Conservation (phyloP, 1,140 invertebrate species). For the Leptinotarsa defecta region DNA sequence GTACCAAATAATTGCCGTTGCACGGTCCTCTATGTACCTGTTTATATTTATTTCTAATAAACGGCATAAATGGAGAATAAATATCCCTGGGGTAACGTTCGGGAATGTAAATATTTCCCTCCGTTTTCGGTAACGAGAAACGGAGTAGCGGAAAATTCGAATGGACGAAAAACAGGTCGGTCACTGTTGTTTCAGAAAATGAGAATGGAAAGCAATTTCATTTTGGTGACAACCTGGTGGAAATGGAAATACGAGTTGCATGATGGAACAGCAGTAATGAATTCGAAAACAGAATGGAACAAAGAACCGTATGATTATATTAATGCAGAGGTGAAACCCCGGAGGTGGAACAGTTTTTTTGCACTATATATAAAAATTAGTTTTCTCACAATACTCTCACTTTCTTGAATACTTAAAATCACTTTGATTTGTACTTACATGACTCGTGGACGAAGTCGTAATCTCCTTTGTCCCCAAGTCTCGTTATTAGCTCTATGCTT, state of each 20-base stretch:
- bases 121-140: not conserved
- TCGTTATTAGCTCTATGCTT: too few relatives aligned
- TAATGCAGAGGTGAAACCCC: too few relatives aligned
- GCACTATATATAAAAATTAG: too few relatives aligned
- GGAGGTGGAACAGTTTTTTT: too few relatives aligned
- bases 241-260: constrained; percentile 2
- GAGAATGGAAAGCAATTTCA: constrained; percentile 2
- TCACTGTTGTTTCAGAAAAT: constrained; percentile 6
- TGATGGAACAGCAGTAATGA: not conserved
- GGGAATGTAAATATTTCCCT: not conserved
- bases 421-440: too few relatives aligned
- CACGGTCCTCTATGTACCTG: not conserved
- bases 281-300: not conserved
- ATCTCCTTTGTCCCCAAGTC: too few relatives aligned
- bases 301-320: too few relatives aligned
- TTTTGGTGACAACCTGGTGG: not conserved
- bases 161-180: not conserved
- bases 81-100: not conserved
- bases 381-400: too few relatives aligned
- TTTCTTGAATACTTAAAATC: too few relatives aligned
- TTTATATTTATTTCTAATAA: not conserved
- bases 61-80: not conserved
- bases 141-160: constrained; percentile 1
- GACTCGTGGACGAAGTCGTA: too few relatives aligned
- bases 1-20: not conserved